phyloP scores from a whole-genome alignment of 2,888 invertebrate species.

The Vesta saturnalis region DNA sequence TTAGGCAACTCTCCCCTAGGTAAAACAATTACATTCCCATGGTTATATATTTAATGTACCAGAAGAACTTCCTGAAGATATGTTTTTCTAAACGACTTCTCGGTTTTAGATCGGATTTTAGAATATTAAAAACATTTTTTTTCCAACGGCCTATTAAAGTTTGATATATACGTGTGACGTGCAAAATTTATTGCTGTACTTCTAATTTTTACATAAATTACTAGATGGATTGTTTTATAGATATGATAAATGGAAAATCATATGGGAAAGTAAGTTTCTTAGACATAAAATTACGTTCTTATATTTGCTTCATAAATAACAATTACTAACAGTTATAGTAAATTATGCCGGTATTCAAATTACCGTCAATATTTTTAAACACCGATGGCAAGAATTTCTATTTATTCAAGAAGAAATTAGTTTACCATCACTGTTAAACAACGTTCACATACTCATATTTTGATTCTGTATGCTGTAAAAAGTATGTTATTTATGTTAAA shows the following conservation, averaged over 20 bases:
- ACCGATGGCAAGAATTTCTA: neutral
- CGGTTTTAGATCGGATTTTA: constrained; percentile 25
- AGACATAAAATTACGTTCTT: constrained; percentile 16
- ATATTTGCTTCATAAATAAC: constrained; percentile 13
- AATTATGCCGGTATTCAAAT: constrained; percentile 18
- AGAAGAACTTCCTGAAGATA: constrained; percentile 16
- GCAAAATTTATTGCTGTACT: constrained; percentile 37
- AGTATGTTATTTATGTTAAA: neutral
- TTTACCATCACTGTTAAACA: neutral
- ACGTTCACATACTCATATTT: neutral
- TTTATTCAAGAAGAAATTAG: constrained; percentile 8
- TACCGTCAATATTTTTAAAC: constrained; percentile 7
- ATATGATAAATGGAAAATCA: constrained; percentile 33
- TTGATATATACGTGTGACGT: constrained; percentile 36
- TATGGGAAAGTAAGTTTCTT: constrained; percentile 14
- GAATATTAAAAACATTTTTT: constrained; percentile 36
- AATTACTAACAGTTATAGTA: constrained; percentile 12
- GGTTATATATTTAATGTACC: neutral
- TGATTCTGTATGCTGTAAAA: constrained; percentile 1
- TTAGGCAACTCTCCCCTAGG: no score
- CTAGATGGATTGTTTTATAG: constrained; percentile 33
- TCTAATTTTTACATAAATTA: constrained; percentile 25
- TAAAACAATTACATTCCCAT: constrained; percentile 14
- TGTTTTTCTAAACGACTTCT: constrained; percentile 24
- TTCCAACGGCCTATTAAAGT: constrained; percentile 35